Percentiles rank a stretch among this genome's conserved stretches.
Evolutionary conservation across 2,113 vertebrate genomes (phyloP).

Genomic region (Eptatretus burgeri): DNA sequence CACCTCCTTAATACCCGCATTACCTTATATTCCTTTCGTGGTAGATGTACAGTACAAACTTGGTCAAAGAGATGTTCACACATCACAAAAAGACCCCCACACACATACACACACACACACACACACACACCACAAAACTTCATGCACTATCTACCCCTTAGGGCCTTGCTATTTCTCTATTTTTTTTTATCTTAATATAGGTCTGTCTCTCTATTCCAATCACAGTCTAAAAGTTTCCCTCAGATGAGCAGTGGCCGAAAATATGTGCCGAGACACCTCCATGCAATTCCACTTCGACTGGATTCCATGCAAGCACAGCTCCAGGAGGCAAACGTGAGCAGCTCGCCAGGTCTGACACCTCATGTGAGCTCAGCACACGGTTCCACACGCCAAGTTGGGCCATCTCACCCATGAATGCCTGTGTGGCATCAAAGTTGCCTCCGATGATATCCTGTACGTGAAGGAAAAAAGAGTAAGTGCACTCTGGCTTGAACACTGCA

Average conservation of each 20-base stretch:
- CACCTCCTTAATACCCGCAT: too few species aligned
- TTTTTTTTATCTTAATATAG: too few species aligned
- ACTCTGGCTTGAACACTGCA: too few species aligned
- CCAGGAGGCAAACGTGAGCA: constrained; percentile 88
- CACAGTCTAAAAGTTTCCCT: neutral
- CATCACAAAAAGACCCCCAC: too few species aligned
- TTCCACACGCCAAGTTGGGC: constrained; percentile 99
- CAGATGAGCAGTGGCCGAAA: constrained; percentile 37
- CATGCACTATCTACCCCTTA: too few species aligned
- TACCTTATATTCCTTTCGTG: too few species aligned
- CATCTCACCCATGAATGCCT: constrained; percentile 87
- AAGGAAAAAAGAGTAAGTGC: neutral
- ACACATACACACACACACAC: too few species aligned
- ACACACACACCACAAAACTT: too few species aligned
- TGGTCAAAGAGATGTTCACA: too few species aligned
- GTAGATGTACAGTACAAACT: too few species aligned
- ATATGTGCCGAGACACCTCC: constrained; percentile 66
- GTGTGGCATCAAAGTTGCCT: constrained; percentile 75
- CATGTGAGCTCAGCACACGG: constrained; percentile 49
- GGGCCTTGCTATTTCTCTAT: too few species aligned
- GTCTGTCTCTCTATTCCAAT: too few species aligned
- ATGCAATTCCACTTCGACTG: constrained; percentile 65
- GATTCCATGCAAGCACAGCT: constrained; percentile 78
- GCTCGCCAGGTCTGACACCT: constrained; percentile 69
- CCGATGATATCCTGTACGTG: constrained; percentile 52